A percentile compares a stretch with the other conserved stretches of the same genome.
These are phyloP conservation scores for Cryptus armator DNA, from an alignment of 2,888 invertebrate genomes.

Conservation along the genomic window DNA sequence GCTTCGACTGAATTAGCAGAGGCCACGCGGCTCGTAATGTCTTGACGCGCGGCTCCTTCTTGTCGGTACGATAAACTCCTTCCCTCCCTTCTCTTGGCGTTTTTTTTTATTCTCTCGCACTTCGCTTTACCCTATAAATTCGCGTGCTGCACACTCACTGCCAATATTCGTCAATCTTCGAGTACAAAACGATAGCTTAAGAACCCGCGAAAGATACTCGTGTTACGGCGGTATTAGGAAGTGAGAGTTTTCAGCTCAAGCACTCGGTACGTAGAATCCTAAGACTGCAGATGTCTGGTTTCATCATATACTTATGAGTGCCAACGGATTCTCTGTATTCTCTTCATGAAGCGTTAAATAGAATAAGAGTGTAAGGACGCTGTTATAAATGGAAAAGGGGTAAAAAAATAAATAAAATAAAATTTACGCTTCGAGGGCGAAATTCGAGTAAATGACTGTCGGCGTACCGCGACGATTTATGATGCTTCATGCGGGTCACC, in stretches of 20 bases:
- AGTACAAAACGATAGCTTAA: not conserved
- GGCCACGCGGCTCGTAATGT: constrained; percentile 74
- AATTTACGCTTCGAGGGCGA: not conserved
- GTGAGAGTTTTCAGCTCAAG: not conserved
- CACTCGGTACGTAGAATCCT: not conserved
- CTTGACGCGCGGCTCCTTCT: constrained; percentile 71
- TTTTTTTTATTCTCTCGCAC: constrained; percentile 16
- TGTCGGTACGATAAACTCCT: constrained; percentile 35
- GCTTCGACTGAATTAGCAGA: constrained; percentile 81
- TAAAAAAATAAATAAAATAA: not conserved
- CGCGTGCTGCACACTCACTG: not conserved
- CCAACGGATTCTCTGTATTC: constrained; percentile 20
- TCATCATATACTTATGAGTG: not conserved
- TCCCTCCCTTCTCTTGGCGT: constrained; percentile 50
- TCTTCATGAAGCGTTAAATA: not conserved
- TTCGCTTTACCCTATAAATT: constrained; percentile 12
- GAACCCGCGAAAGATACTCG: not conserved
- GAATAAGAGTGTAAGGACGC: not conserved
- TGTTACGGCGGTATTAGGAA: not conserved
- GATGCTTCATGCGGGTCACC: not conserved
- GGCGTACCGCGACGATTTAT: not conserved
- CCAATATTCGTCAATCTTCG: constrained; percentile 21
- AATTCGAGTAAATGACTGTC: not conserved
- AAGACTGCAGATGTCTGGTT: no score
- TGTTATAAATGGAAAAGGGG: not conserved